Evolutionary conservation across 2,797 vertebrate species (phyloP).

Genomic region (Botia almorhae): DNA sequence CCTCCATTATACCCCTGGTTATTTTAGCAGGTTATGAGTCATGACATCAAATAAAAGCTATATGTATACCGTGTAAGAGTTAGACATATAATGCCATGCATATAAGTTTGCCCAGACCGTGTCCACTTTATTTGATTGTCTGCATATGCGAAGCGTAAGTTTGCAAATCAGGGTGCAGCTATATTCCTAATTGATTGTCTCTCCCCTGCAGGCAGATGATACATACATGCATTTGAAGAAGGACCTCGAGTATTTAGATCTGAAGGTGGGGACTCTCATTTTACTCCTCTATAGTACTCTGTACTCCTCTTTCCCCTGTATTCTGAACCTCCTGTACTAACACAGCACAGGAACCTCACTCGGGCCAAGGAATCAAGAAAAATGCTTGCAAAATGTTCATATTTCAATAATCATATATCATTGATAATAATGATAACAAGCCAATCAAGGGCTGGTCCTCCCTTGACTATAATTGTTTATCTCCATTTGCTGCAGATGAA

Average conservation of each 20-base stretch:
- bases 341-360: conserved; percentile 5
- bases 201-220: conserved; percentile 84
- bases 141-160: background rate
- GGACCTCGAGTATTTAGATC: conserved; percentile 93
- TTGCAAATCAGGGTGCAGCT: too few species aligned
- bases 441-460: background rate
- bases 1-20: too few species aligned
- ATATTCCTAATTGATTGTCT: conserved; percentile 20
- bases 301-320: background rate
- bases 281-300: background rate
- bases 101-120: too few species aligned
- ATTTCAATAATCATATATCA: background rate
- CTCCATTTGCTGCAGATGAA: conserved; percentile 96
- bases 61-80: too few species aligned
- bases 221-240: conserved; percentile 95
- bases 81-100: too few species aligned
- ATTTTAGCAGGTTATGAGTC: too few species aligned
- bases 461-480: conserved; percentile 62
- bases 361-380: background rate
- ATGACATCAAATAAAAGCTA: too few species aligned
- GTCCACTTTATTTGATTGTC: too few species aligned
- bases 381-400: background rate
- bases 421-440: background rate
- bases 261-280: conserved; percentile 83
- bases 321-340: conserved; percentile 24